These are phyloP conservation scores for Ictidomys tridecemlineatus DNA, from an alignment of 2,113 vertebrate genomes.

Conservation along the genomic window DNA sequence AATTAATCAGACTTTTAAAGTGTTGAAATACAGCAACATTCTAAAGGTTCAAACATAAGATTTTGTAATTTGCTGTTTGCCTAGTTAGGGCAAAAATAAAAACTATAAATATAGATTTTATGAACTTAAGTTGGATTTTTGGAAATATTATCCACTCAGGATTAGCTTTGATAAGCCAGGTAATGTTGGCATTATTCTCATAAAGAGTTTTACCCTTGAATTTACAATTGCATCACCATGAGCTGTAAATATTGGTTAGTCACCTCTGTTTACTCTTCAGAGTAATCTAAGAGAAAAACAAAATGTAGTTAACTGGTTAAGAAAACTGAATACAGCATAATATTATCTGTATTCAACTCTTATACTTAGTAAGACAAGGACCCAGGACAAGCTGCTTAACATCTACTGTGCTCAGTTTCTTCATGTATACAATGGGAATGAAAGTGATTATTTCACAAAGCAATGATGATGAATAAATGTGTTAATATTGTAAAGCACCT, in stretches of 20 bases:
- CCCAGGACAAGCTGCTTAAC: neutral
- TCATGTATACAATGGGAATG: neutral
- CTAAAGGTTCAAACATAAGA: constrained; percentile 79
- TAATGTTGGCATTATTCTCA: constrained; percentile 10
- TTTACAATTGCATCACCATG: neutral
- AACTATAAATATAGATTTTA: constrained; percentile 40
- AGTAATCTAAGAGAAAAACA: constrained; percentile 31
- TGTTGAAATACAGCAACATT: constrained; percentile 83
- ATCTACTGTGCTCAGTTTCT: neutral
- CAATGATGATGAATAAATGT: neutral
- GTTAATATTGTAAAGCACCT: neutral
- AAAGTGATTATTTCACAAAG: constrained; percentile 18
- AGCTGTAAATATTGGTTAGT: neutral
- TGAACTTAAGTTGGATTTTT: constrained; percentile 27
- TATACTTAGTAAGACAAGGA: neutral
- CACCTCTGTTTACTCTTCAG: neutral
- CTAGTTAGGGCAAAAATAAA: constrained; percentile 52
- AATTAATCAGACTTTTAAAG: constrained; percentile 83
- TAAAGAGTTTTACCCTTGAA: constrained; percentile 10
- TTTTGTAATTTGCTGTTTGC: constrained; percentile 16
- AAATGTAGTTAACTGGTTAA: neutral
- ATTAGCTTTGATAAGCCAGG: constrained; percentile 53
- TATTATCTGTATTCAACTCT: neutral
- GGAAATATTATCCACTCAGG: neutral
- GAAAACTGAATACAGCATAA: neutral